Evolutionary conservation across 2,888 invertebrate species (phyloP).

Genomic region (Galerucella pusilla): DNA sequence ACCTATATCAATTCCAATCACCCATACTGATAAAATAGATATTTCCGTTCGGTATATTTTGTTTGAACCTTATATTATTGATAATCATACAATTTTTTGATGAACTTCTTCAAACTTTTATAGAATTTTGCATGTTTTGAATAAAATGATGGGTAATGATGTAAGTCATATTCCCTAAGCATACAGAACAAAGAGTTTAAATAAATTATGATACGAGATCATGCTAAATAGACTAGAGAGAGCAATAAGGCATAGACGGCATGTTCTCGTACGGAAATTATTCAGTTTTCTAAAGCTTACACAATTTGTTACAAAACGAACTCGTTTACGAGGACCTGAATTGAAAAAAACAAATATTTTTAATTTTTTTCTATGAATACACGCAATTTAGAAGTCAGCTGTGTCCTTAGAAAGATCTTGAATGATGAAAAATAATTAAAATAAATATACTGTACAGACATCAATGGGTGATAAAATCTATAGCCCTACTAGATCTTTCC

Average conservation of each 20-base stretch:
- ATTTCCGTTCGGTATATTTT: background rate
- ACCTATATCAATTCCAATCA: background rate
- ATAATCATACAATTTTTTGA: no score
- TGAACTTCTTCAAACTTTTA: background rate
- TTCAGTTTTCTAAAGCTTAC: background rate
- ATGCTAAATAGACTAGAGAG: background rate
- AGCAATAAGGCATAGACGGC: background rate
- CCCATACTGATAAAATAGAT: background rate
- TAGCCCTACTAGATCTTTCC: no score
- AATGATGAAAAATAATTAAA: no score
- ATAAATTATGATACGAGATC: background rate
- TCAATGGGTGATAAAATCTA: no score
- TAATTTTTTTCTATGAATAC: no score
- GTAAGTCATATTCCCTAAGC: background rate
- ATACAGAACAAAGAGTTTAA: background rate
- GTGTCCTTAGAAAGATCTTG: no score
- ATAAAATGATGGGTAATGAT: background rate
- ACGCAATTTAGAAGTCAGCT: no score
- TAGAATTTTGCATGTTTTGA: background rate
- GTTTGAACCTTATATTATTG: no score
- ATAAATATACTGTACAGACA: no score
- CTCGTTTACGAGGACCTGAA: background rate
- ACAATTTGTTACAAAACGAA: background rate
- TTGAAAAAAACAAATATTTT: no score
- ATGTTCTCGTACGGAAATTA: slow-evolving; percentile 3